A percentile compares a stretch with the other conserved stretches of the same genome.
Conservation (phyloP, 2,797 vertebrate species). For the Otus scops region DNA sequence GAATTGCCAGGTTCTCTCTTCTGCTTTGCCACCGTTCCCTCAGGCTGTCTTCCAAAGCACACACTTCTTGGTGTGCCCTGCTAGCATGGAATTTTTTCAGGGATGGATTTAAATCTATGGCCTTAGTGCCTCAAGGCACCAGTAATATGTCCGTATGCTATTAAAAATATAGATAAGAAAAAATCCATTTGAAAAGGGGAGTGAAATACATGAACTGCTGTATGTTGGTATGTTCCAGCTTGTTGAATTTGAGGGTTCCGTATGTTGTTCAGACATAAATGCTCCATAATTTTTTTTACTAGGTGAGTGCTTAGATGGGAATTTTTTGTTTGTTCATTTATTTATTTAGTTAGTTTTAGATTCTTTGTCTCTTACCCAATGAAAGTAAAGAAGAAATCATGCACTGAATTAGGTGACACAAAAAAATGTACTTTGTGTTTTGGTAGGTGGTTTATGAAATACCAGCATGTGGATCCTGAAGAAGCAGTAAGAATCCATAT, state of each 20-base stretch:
- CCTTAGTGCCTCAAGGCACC: neutral
- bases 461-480: slow-evolving; percentile 93
- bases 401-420: neutral
- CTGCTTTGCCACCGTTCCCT: neutral
- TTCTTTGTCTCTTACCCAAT: neutral
- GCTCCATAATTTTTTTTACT: neutral
- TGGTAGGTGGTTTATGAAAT: slow-evolving; percentile 90
- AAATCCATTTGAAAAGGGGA: neutral
- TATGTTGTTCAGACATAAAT: neutral
- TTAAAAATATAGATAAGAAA: neutral
- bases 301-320: neutral
- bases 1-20: neutral
- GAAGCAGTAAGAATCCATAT: slow-evolving; percentile 93
- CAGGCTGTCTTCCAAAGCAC: neutral
- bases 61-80: neutral
- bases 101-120: neutral
- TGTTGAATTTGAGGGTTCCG: neutral
- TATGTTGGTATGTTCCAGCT: neutral
- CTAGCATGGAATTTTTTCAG: neutral
- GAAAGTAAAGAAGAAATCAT: neutral
- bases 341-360: neutral
- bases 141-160: neutral
- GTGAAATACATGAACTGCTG: neutral
- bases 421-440: slow-evolving; percentile 45
- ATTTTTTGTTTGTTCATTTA: neutral